Evolutionary conservation across 2,113 vertebrate genomes (phyloP).

Genomic region (Seriola aureovittata): DNA sequence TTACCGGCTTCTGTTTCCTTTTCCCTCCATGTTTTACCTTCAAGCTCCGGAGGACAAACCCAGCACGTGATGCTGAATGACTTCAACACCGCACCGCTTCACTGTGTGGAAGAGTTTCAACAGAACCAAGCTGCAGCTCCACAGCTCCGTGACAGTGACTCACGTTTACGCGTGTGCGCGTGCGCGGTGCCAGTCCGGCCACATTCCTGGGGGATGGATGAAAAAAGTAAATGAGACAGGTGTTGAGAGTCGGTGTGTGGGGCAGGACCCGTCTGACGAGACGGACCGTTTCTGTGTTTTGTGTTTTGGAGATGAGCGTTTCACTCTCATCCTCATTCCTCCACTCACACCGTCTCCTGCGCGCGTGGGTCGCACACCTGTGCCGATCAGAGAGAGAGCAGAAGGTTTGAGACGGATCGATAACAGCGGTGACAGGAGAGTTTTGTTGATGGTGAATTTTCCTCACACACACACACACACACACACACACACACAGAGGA

Average conservation of each 20-base stretch:
- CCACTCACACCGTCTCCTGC: constrained; percentile 46
- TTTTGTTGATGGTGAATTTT: neutral
- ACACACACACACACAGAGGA: constrained; percentile 9
- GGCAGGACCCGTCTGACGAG: constrained; percentile 79
- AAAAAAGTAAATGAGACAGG: constrained; percentile 24
- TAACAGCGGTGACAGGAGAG: fast-evolving
- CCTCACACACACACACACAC: neutral
- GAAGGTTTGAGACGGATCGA: neutral
- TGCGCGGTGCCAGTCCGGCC: constrained; percentile 56
- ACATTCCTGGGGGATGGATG: constrained; percentile 78
- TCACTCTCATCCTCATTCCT: constrained; percentile 65
- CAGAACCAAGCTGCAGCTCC: neutral
- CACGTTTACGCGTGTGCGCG: neutral
- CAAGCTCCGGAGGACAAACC: neutral
- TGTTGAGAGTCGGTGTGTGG: neutral
- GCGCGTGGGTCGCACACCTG: constrained; percentile 25
- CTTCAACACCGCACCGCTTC: no score
- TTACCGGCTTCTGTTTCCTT: constrained; percentile 13
- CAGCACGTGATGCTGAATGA: no score
- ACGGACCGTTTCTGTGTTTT: constrained; percentile 45
- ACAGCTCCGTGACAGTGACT: constrained; percentile 54
- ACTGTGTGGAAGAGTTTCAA: neutral
- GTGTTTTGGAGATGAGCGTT: constrained; percentile 45
- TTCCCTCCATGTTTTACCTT: neutral
- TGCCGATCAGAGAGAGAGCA: neutral